A percentile compares a stretch with the other conserved stretches of the same genome.
Evolutionary conservation across 2,797 vertebrate genomes (phyloP).

Genomic region (Tokudaia muenninki): DNA sequence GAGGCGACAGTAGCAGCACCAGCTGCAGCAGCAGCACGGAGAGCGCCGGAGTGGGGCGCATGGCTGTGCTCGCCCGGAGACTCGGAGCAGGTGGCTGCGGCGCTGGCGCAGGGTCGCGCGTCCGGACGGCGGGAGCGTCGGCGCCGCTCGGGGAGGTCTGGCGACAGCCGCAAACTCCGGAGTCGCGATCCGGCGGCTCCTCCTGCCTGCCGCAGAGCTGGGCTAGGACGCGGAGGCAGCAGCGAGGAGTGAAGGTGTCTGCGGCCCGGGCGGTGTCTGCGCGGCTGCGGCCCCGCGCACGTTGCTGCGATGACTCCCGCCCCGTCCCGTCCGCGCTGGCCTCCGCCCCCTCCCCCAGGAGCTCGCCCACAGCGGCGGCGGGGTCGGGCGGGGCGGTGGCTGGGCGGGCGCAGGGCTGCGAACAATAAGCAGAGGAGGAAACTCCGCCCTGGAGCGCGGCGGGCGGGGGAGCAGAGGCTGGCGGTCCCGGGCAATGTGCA

Average conservation of each 20-base stretch:
- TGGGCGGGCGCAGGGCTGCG: slow-evolving; percentile 74
- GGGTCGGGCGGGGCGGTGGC: slow-evolving; percentile 53
- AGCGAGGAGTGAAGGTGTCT: background rate
- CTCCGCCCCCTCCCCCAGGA: slow-evolving; percentile 66
- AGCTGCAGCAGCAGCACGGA: slow-evolving; percentile 37
- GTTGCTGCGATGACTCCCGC: slow-evolving; percentile 57
- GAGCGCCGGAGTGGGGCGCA: slow-evolving; percentile 67
- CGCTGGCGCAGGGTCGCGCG: background rate
- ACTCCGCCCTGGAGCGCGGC: slow-evolving; percentile 79
- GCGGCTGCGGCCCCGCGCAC: slow-evolving; percentile 25
- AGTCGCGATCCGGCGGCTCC: slow-evolving; percentile 22
- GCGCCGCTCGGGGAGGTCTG: slow-evolving; percentile 55
- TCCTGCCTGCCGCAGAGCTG: slow-evolving; percentile 65
- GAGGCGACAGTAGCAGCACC: background rate
- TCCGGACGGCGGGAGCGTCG: background rate
- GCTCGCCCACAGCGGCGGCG: slow-evolving; percentile 44
- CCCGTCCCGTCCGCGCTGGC: slow-evolving; percentile 69
- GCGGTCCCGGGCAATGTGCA: background rate
- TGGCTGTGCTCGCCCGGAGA: slow-evolving; percentile 51
- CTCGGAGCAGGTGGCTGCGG: slow-evolving; percentile 78
- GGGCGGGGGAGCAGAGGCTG: slow-evolving; percentile 50
- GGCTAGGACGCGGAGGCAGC: slow-evolving; percentile 54
- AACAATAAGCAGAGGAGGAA: slow-evolving; percentile 82
- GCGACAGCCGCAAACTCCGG: background rate
- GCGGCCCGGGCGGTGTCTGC: slow-evolving; percentile 59